Base-by-base conservation (phyloP, 35 echinoderm and acorn worm genomes). In the Amphiura filiformis region DNA sequence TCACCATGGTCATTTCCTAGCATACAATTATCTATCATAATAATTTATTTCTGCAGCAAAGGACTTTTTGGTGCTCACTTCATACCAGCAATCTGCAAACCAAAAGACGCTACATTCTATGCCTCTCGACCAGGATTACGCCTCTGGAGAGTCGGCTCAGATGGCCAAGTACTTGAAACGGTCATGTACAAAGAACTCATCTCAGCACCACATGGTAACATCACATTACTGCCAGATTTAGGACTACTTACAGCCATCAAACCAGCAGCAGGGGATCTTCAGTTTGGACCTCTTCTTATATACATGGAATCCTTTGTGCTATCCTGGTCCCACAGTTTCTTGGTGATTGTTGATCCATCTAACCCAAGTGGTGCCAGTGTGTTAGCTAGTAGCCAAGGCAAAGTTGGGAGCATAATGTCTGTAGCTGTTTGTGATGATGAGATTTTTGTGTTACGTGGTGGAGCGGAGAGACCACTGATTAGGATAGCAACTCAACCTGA, bases 21-120 rank as follows among this genome's bases (percentile, higher is more conserved):
- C n/a, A n/a, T n/a, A n/a, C n/a, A n/a, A n/a, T n/a, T n/a, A n/a
- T n/a, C n/a, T n/a, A n/a, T n/a, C n/a, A n/a, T n/a, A n/a, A n/a
- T 47, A 17, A 17, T 47, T 82, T 76, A 14, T 44, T 22, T 81
- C 77, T 77, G 31, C 83, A 94, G 93, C 64, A 89, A 90, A 80
- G 96, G 96, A 7, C 86, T 39, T 33, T 98, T 89, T 92, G 96
- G 96, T 39, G 96, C 86, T 9, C 64, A 83, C 26, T 98, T 98
- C 49, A 65, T 94, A 0, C 96, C 92, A 39, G 89, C 81, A 20
- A 33, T 98, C 13, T 94, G 96, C 75, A 92, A 89, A 61, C 89
- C 92, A 0, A 92, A 92, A 35, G 90, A 94, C 84, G 96, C 96
- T 2, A 92, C 57, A 23, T 31, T 94, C 39, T 98, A 84, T 56